Evolutionary conservation across 2,113 vertebrate genomes (phyloP), one percentile per base, ranked within the genome.

Genomic region (Suncus etruscus): DNA sequence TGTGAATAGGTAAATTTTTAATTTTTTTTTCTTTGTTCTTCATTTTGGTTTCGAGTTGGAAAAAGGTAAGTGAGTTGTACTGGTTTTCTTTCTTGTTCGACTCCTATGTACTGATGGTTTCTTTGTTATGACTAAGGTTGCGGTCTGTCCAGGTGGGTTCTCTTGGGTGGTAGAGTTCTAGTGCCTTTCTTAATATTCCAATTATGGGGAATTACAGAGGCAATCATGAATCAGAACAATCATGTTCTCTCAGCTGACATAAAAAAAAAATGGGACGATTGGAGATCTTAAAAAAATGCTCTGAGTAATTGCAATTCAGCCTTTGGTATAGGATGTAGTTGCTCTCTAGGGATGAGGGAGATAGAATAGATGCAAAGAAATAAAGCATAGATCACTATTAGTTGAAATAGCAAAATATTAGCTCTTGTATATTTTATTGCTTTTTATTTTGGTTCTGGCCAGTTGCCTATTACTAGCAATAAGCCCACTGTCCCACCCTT

Each of bases 111-210:
- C n/a, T 77, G 47, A 78, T 93, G 93, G 90, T 94, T 95, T 84
- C 94, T 97, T 96, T 96, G 96, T 95, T 95, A 84, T 65, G 94
- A 86, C 50, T 91, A 32, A 92, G 94, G 80, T 82, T 39, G 74
- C 61, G 50, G 68, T 91, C 73, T 86, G 61, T 93, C 89, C 73
- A 96, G 93, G 94, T 94, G 75, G 65, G 48, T 58, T 88, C 76
- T 83, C 75, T 79, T 87, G 82, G 31, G 80, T 83, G 54, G 14
- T 90, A 24, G 86, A 91, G 54, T 86, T 87, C 45, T 83, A 61
- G 72, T 86, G 31, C 54, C 86, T 89, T 92, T 87, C 78, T 76
- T 82, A 83, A 79, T 83, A 45, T 70, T 81, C 81, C 15, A 25
- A 11, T 58, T 85, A 7, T 24, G 51, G 69, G 86, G 72, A 86